Base-by-base conservation (phyloP, 2,888 invertebrate species). In the Phragmatobia fuliginosa region DNA sequence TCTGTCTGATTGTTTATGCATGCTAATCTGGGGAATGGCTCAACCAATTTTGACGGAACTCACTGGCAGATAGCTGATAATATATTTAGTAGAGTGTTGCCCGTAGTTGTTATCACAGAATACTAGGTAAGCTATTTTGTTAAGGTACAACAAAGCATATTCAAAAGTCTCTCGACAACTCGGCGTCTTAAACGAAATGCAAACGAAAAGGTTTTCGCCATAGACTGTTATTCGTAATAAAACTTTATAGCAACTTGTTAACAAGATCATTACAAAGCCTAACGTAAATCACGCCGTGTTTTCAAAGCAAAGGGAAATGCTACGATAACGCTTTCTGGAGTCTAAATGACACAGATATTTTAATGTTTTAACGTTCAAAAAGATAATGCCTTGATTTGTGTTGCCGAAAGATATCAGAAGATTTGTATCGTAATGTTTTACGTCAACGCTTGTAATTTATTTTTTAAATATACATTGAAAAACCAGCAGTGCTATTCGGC, bases 181-280 rank as follows among this genome's bases (percentile, higher is more conserved):
- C 33, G 38, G 31, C 59, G 41, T 41, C 28, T 41, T 10, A 11
- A 72, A 74, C 70, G 76, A 62, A 73, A 68, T 28, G n/a, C 21
- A 58, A 70, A 73, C 70, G 61, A 69, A 72, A 68, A 64, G 18
- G 62, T 68, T 71, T 73, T 62, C 41, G 45, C 58, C 56, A 65
- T 56, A 63, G 38, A 38, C 70, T 67, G 69, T 72, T 72, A 73
- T 65, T 70, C n/a, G 76, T 69, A 79, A 76, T 72, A 66, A 70
- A 79, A 79, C 66, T 77, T 77, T 76, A 78, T 71, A 73, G 71
- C 77, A 73, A 75, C 78, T 81, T 79, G 81, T 81, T 79, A 81
- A 81, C 81, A 82, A 83, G 76, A 82, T 81, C 82, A 80, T 83
- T 82, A 82, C 69, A 67, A 67, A 60, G 73, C 64, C 81, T 73